Base-by-base conservation (phyloP, 2,113 vertebrate species). In the Bos indicus region DNA sequence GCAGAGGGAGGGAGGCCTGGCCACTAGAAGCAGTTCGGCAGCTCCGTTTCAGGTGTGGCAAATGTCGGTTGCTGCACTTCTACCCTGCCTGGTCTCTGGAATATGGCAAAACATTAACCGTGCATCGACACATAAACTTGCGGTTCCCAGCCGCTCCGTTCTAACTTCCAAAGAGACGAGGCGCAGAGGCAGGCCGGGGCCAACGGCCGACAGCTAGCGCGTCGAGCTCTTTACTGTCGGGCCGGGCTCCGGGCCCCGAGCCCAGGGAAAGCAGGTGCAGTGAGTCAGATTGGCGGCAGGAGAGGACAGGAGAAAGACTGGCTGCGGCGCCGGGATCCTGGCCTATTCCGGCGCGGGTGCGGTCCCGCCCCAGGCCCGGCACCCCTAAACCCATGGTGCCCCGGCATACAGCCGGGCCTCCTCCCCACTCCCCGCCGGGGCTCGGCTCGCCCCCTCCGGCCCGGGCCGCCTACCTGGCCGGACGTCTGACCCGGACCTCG, bases 381-480 rank as follows among this genome's bases (percentile, higher is more conserved):
- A 77, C 25, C 12, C 56, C 81, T 6, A 56, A 51, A 54, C 12
- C 12, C 84, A 8, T 28, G 36, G 62, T 21, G 60, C n/a, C 51
- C 48, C 7, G 1, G 1, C n/a, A 11, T 89, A 9, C 78, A 23
- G 81, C 77, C 9, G 6, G n/a, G 19, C 51, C 54, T 59, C 12
- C 19, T 6, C 96, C 52, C 19, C 33, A 5, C 56, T 51, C 67
- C 46, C 40, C 90, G 30, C 52, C 23, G 23, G 83, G n/a, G 15
- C 71, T 15, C 28, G 15, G 52, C 87, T 33, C 33, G 71, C 33
- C 0, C 30, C 28, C 28, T 23, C 46, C 1, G 2, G 64, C 64
- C 71, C 51, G 1, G 46, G 94, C 21, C 74, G 71, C 98, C 93
- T 95, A 97, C 97, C 97, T 77, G 86, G 67, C 81, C 83, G 3